These are phyloP conservation scores for Pygmarrhopalites habei DNA, from an alignment of 1,140 invertebrate species.

Conservation along the genomic window DNA sequence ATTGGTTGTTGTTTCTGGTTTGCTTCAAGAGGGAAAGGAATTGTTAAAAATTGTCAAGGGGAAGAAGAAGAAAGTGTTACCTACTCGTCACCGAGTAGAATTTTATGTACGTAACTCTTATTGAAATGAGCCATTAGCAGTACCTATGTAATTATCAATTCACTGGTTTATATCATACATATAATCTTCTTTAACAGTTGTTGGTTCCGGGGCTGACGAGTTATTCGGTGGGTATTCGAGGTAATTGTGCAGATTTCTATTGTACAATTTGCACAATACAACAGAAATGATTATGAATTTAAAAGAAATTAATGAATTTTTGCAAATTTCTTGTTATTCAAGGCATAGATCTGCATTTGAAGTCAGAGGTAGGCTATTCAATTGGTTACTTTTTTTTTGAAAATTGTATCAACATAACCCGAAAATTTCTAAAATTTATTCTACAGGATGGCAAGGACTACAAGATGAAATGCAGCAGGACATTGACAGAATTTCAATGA, in stretches of 20 bases:
- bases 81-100: too few species aligned
- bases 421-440: too few species aligned
- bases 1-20: slow-evolving; percentile 93
- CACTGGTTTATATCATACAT: too few species aligned
- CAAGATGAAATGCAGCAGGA: slow-evolving; percentile 64
- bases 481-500: slow-evolving; percentile 72
- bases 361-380: neutral
- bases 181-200: too few species aligned
- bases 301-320: too few species aligned
- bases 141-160: too few species aligned
- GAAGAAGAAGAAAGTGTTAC: slow-evolving; percentile 46
- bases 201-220: slow-evolving; percentile 77
- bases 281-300: too few species aligned
- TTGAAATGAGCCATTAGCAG: too few species aligned
- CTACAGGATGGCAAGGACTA: slow-evolving; percentile 63
- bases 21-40: slow-evolving; percentile 61
- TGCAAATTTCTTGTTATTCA: too few species aligned
- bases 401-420: neutral
- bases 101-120: too few species aligned
- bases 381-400: neutral
- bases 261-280: too few species aligned
- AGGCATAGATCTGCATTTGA: slow-evolving; percentile 9
- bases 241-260: too few species aligned
- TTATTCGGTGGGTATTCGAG: slow-evolving; percentile 60
- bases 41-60: slow-evolving; percentile 38